Conservation (phyloP, 1,140 invertebrate species). For the Trichonephila clavata region DNA sequence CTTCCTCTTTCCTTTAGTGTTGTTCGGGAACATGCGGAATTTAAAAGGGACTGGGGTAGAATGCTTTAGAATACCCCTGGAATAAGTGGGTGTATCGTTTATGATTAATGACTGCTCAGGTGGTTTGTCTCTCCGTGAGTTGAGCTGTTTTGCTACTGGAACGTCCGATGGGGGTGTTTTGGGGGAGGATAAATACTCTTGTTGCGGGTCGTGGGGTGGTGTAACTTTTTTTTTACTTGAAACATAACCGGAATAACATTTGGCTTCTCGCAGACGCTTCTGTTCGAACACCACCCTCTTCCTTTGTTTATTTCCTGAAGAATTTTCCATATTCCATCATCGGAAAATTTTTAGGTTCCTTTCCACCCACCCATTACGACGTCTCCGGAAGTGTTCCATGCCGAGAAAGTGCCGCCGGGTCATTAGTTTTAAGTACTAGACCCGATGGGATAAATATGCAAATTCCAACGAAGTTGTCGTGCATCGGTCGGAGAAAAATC, state of each 20-base stretch:
- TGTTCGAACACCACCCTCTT: neutral
- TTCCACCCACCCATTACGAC: neutral
- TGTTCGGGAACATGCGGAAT: conserved; percentile 20
- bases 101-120: conserved; percentile 55
- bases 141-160: neutral
- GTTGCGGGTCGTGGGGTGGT: neutral
- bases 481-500: neutral
- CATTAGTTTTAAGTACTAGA: conserved; percentile 34
- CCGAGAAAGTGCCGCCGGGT: conserved; percentile 3
- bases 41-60: conserved; percentile 5
- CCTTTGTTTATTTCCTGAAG: neutral
- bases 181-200: neutral
- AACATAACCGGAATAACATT: conserved; percentile 23
- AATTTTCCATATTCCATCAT: conserved; percentile 1
- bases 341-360: neutral
- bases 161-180: neutral
- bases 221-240: neutral
- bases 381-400: conserved; percentile 18
- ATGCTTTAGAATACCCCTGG: conserved; percentile 34
- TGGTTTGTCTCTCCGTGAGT: neutral
- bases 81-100: conserved; percentile 44
- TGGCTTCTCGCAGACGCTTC: neutral
- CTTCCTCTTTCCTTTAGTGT: neutral
- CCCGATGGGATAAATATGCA: conserved; percentile 63
- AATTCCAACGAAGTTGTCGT: conserved; percentile 49